phyloP scores from a whole-genome alignment of 2,797 vertebrate species.

The Anguilla anguilla region DNA sequence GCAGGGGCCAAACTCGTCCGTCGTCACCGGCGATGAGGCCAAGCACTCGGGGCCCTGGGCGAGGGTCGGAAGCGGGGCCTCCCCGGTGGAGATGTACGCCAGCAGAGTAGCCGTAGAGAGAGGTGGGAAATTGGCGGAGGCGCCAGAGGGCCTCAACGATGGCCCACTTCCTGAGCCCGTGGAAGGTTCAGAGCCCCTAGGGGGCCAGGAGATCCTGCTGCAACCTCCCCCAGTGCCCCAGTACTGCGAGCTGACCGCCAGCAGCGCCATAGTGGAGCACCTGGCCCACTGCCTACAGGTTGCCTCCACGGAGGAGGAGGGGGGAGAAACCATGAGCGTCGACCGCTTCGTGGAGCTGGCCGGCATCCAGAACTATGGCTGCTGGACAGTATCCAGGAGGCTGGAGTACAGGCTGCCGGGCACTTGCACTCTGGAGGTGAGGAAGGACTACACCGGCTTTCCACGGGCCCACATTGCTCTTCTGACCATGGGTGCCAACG shows the following conservation, averaged over 20 bases:
- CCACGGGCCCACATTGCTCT: constrained; percentile 31
- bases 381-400: constrained; percentile 34
- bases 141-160: not conserved
- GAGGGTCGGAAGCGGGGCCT: not conserved
- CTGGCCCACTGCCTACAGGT: constrained; percentile 44
- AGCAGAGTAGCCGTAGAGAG: not conserved
- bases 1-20: not conserved
- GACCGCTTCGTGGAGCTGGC: constrained; percentile 42
- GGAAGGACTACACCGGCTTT: constrained; percentile 38
- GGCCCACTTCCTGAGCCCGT: not conserved
- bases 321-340: constrained; percentile 23
- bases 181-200: not conserved
- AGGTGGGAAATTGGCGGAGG: not conserved
- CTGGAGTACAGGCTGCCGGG: constrained; percentile 42
- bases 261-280: constrained; percentile 40
- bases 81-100: not conserved
- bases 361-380: constrained; percentile 49
- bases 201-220: not conserved
- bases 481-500: constrained; percentile 40
- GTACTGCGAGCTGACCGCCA: constrained; percentile 39
- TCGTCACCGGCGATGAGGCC: not conserved
- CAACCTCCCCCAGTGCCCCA: not conserved
- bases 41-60: not conserved
- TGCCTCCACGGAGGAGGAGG: constrained; percentile 21
- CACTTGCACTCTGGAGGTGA: constrained; percentile 41